A percentile compares a stretch with the other conserved stretches of the same genome.
Evolutionary conservation across 2,888 invertebrate genomes (phyloP).

Genomic region (Orthonevra nobilis): DNA sequence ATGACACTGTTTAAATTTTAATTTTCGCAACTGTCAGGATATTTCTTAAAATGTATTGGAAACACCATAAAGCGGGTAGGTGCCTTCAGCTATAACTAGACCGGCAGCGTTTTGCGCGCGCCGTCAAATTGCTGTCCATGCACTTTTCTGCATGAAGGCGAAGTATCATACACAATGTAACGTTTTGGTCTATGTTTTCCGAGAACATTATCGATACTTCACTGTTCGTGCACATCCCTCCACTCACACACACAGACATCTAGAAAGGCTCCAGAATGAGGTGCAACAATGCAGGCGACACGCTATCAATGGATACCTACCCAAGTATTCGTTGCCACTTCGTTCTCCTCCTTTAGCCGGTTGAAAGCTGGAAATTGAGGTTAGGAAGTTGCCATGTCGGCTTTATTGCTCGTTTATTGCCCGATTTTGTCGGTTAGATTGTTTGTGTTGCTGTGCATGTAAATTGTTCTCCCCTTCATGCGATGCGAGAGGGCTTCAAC

Average conservation of each 20-base stretch:
- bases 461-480: slow-evolving; percentile 39
- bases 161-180: slow-evolving; percentile 8
- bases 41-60: slow-evolving; percentile 26
- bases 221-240: slow-evolving; percentile 51
- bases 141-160: slow-evolving; percentile 55
- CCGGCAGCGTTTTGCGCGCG: slow-evolving; percentile 8
- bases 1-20: too few relatives aligned
- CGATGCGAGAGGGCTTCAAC: slow-evolving; percentile 1
- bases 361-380: slow-evolving; percentile 60
- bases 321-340: not conserved
- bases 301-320: slow-evolving; percentile 9
- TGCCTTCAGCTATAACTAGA: not conserved
- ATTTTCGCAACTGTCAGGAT: too few relatives aligned
- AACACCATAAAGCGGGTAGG: slow-evolving; percentile 16
- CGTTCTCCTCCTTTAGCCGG: not conserved
- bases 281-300: slow-evolving; percentile 56
- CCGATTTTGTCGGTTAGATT: slow-evolving; percentile 67
- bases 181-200: slow-evolving; percentile 18
- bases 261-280: not conserved
- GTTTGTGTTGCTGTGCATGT: slow-evolving; percentile 59
- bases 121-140: slow-evolving; percentile 40
- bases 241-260: slow-evolving; percentile 5
- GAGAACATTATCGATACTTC: slow-evolving; percentile 52
- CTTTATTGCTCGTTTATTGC: slow-evolving; percentile 68
- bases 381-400: slow-evolving; percentile 68